A percentile compares a stretch with the other conserved stretches of the same genome.
These are phyloP conservation scores for Drosophila equinoxialis DNA, from an alignment of 1,140 invertebrate genomes.

Conservation along the genomic window DNA sequence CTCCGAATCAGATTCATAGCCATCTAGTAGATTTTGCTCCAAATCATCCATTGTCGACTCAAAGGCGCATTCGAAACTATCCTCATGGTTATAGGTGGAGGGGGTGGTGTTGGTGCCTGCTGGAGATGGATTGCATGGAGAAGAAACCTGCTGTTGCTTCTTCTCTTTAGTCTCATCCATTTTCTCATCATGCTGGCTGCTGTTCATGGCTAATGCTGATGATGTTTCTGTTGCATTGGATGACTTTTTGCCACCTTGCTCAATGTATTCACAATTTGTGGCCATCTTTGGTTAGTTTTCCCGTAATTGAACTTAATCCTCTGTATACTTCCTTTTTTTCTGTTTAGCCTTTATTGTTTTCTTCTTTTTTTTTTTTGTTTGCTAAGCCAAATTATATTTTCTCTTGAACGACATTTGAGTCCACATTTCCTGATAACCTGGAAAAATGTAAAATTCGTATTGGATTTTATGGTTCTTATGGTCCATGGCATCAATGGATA, in stretches of 20 bases:
- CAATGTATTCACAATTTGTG: conserved; percentile 70
- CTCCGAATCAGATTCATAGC: conserved; percentile 78
- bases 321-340: conserved; percentile 7
- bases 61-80: conserved; percentile 75
- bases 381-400: conserved; percentile 53
- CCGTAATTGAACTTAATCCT: conserved; percentile 32
- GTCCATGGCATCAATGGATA: background rate
- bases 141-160: conserved; percentile 2
- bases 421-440: conserved; percentile 47
- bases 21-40: conserved; percentile 67
- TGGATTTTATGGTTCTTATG: background rate
- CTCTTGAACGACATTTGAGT: conserved; percentile 71
- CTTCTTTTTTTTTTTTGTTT: conserved; percentile 18
- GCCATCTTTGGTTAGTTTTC: conserved; percentile 59
- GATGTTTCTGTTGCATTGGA: conserved; percentile 19
- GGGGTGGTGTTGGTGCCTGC: background rate
- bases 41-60: conserved; percentile 79
- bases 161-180: conserved; percentile 25
- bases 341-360: background rate
- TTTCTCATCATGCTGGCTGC: conserved; percentile 46
- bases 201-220: conserved; percentile 32
- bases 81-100: conserved; percentile 35
- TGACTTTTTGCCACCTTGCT: conserved; percentile 61
- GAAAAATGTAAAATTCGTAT: conserved; percentile 26
- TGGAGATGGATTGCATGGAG: conserved; percentile 3